Evolutionary conservation across 2,888 invertebrate genomes (phyloP), one percentile per base, ranked within the genome.

Genomic region (Heliothis peltigera): DNA sequence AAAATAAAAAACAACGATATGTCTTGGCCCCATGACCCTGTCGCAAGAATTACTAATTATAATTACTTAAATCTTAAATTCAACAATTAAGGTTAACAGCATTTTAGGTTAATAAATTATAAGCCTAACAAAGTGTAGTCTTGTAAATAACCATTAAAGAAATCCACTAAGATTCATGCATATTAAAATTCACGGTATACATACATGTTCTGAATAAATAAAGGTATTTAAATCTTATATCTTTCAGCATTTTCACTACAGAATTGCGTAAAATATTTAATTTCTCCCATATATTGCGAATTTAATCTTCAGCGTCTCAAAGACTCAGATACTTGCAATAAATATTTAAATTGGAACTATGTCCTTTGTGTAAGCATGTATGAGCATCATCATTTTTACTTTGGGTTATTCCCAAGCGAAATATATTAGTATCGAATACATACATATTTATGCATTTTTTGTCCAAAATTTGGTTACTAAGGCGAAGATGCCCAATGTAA

Each of bases 331-430:
- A 46, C 25, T 32, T 8, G 15, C 18, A 62, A 71, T 75, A 75
- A 71, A 71, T 70, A 75, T 70, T 69, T 55, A 70, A 75, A 75
- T 60, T 44, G 69, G 60, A 70, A 44, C 52, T 56, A 43, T 35
- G 35, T 35, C 35, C 35, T 52, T n/a, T 62, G 49, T 53, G 69
- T 70, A 75, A 49, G 53, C n/a, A 60, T 61, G 52, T 43, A 32
- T 15, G 42, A 19, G 69, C 46, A 55, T 54, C 59, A 57, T 63
- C 3, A 53, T 53, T 67, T 49, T 71, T 53, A 58, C 35, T 63
- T 62, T 22, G 57, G 39, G 28, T 44, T 63, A 44, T 43, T 58
- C 76, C 64, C 76, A 52, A 22, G 57, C 48, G 71, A 28, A 43
- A 51, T 63, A 42, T 49, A 21, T 12, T 54, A 42, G 42, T 17